Evolutionary conservation across 2,797 vertebrate genomes (phyloP).

Genomic region (Phalloptychus januarius): DNA sequence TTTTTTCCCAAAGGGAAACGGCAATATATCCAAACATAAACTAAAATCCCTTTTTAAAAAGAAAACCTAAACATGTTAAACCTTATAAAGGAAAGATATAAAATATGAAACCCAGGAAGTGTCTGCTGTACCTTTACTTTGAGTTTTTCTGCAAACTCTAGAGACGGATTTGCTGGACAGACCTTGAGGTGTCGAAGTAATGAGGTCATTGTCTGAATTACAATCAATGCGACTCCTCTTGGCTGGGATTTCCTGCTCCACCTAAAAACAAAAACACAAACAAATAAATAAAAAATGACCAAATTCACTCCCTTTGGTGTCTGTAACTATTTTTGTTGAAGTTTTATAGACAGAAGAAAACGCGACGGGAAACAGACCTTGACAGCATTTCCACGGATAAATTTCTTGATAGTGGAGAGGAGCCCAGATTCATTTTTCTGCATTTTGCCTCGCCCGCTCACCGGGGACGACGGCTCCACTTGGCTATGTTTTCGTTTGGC

Average conservation of each 20-base stretch:
- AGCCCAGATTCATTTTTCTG: conserved; percentile 92
- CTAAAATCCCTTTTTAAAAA: background rate
- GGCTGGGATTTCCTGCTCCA: conserved; percentile 94
- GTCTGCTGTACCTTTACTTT: conserved; percentile 87
- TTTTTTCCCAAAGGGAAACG: background rate
- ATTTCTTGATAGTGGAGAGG: conserved; percentile 95
- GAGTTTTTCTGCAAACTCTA: conserved; percentile 91
- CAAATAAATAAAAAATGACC: background rate
- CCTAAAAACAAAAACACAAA: conserved; percentile 76
- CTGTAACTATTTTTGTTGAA: background rate
- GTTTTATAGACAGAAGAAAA: background rate
- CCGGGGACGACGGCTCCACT: conserved; percentile 83
- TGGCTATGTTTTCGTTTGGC: conserved; percentile 94
- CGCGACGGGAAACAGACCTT: conserved; percentile 75
- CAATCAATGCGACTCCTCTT: conserved; percentile 94
- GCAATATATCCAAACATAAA: background rate
- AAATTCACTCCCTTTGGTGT: background rate
- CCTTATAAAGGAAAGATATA: background rate
- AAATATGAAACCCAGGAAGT: background rate
- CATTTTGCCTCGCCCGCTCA: conserved; percentile 84
- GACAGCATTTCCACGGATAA: conserved; percentile 95
- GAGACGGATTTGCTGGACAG: conserved; percentile 89
- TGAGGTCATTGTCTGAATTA: conserved; percentile 90
- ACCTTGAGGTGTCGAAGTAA: conserved; percentile 92
- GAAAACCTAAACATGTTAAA: background rate